Conservation (phyloP, 2,113 vertebrate genomes). For the Gnathonemus longibarbis region DNA sequence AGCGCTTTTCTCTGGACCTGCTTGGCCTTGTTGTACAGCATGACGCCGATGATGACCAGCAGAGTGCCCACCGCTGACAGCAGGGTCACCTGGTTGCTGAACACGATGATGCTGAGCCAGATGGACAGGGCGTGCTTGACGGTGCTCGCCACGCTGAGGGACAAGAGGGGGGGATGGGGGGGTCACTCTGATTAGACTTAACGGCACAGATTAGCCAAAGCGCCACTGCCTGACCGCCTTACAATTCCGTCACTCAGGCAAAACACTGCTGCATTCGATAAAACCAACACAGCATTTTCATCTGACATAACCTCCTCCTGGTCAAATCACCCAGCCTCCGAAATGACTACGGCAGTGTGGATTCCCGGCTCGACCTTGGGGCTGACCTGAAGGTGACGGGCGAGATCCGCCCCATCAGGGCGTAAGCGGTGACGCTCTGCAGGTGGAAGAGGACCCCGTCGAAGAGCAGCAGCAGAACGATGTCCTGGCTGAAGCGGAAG, state of each 20-base stretch:
- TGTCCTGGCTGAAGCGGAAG: conserved; percentile 74
- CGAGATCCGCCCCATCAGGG: conserved; percentile 90
- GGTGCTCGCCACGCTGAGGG: conserved; percentile 83
- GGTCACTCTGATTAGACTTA: neutral
- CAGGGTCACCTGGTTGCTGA: conserved; percentile 82
- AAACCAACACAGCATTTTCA: neutral
- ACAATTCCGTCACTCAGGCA: neutral
- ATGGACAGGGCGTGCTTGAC: conserved; percentile 92
- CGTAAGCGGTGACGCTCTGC: conserved; percentile 91
- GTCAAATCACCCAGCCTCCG: neutral
- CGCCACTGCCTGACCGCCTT: neutral
- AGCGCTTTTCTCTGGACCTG: conserved; percentile 71
- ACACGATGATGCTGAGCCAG: conserved; percentile 92
- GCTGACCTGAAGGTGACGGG: conserved; percentile 92
- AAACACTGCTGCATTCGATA: neutral
- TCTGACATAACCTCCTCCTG: neutral
- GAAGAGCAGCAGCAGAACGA: conserved; percentile 73
- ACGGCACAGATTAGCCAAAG: neutral
- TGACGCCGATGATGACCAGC: conserved; percentile 76
- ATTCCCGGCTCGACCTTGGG: neutral
- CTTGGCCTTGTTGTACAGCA: conserved; percentile 86
- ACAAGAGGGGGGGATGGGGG: neutral
- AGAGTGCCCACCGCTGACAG: conserved; percentile 75
- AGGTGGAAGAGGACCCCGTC: conserved; percentile 86
- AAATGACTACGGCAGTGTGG: accelerated